phyloP scores from a whole-genome alignment of 2,113 vertebrate genomes.

The Dolichotis patagonum region DNA sequence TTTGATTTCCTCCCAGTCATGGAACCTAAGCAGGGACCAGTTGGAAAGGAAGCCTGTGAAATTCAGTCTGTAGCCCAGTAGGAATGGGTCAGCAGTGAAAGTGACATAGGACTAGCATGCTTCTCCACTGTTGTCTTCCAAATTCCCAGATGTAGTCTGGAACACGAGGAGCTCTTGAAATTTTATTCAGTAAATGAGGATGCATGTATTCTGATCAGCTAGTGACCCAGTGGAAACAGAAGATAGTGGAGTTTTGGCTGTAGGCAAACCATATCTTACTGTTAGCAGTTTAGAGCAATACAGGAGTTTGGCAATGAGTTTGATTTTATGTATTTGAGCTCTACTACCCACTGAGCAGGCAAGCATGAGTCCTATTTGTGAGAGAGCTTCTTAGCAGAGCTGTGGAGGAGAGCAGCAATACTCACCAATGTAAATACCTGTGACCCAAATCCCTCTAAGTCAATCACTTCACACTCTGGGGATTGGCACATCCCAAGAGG shows the following conservation, averaged over 20 bases:
- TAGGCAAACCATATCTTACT: not conserved
- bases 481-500: not conserved
- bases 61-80: not conserved
- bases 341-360: not conserved
- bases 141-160: not conserved
- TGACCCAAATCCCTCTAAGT: not conserved
- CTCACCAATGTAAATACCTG: not conserved
- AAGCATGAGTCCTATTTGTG: not conserved
- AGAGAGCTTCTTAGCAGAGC: not conserved
- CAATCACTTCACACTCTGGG: not conserved
- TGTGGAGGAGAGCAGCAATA: not conserved
- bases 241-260: not conserved
- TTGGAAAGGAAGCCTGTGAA: not conserved
- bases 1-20: not conserved
- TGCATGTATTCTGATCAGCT: not conserved
- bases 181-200: not conserved
- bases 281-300: not conserved
- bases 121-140: not conserved
- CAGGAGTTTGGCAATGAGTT: not conserved
- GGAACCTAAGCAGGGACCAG: not conserved
- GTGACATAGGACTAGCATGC: not conserved
- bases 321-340: not conserved
- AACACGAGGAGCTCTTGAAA: not conserved
- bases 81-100: not conserved
- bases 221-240: not conserved